Base-by-base conservation (phyloP, 2,113 vertebrate genomes). In the Penelope pileata region DNA sequence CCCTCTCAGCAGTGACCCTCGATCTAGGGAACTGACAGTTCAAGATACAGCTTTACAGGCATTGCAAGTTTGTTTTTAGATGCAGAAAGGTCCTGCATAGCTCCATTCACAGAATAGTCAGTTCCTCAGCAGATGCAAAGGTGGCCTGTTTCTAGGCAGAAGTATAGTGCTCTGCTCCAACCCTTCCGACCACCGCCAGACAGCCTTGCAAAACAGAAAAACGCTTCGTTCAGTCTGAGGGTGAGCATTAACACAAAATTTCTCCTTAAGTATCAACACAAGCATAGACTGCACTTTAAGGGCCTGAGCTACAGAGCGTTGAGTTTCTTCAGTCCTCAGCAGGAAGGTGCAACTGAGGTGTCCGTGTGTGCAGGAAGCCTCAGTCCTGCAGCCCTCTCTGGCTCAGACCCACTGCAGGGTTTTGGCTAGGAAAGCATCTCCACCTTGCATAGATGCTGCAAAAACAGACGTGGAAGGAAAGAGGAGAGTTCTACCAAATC, bases 401-500 rank as follows among this genome's bases (percentile, higher is more conserved):
- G 45, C 43, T 72, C 9, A 7, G 72, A 58, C 62, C 75, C 21
- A 10, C 40, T 19, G 62, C 59, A 72, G 29, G 0, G 0, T 13
- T 77, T 77, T 64, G 34, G 51, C 76, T 24, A 26, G 69, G 77
- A 80, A 91, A 83, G 77, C 47, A 62, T 68, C 87, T 88, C 74
- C 88, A 63, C 74, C 82, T 90, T 91, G 90, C 63, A 53, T 51
- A 79, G 92, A 89, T 92, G 94, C 96, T 97, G 97, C 97, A 96
- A 95, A 97, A 97, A 96, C 95, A 97, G 96, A 96, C 86, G 88
- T 97, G 97, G 97, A 97, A 98, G 85, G 95, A 90, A 94, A 94
- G 62, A 77, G 79, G 73, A 86, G 86, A 66, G 75, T 74, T 94
- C 59, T 68, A 81, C 27, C 53, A 93, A 67, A 62, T 95, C 94